A percentile compares a stretch with the other conserved stretches of the same genome.
phyloP scores from a whole-genome alignment of 2,888 invertebrate genomes.

The Lissocephala sabroskyi region DNA sequence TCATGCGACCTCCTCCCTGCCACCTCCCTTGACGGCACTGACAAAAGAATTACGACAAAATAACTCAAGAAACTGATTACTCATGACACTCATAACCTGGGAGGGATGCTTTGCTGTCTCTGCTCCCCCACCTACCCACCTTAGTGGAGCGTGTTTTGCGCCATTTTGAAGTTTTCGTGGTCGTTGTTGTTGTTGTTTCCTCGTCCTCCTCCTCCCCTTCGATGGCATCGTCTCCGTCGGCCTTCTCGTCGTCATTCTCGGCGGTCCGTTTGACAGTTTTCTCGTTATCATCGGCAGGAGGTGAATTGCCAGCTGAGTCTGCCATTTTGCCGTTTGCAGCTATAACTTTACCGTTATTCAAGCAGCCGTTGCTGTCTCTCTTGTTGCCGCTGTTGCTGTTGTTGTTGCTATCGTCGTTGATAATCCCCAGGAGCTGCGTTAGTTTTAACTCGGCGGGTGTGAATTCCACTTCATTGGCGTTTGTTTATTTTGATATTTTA shows the following conservation, averaged over 20 bases:
- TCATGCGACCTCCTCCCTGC: conserved; percentile 32
- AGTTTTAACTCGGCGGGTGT: background rate
- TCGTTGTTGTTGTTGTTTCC: conserved; percentile 49
- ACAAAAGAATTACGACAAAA: background rate
- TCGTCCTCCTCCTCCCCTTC: conserved; percentile 40
- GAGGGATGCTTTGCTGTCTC: background rate
- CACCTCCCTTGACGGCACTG: background rate
- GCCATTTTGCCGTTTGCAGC: conserved; percentile 56
- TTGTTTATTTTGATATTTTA: background rate
- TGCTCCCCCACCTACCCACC: conserved; percentile 25
- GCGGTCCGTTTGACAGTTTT: conserved; percentile 19
- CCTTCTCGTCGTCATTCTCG: background rate
- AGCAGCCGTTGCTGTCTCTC: conserved; percentile 28
- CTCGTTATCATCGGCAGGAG: conserved; percentile 8
- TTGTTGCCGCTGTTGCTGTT: background rate
- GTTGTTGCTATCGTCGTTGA: conserved; percentile 6
- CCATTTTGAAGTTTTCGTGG: conserved; percentile 62
- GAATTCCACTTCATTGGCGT: background rate
- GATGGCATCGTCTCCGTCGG: conserved; percentile 36
- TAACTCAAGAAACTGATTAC: background rate
- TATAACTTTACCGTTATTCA: conserved; percentile 21
- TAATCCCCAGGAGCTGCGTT: too few relatives aligned
- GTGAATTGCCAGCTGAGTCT: conserved; percentile 42
- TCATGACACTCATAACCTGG: background rate
- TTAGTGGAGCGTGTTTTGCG: conserved; percentile 60